phyloP scores from a whole-genome alignment of 2,113 vertebrate genomes.

The Myotis yumanensis region DNA sequence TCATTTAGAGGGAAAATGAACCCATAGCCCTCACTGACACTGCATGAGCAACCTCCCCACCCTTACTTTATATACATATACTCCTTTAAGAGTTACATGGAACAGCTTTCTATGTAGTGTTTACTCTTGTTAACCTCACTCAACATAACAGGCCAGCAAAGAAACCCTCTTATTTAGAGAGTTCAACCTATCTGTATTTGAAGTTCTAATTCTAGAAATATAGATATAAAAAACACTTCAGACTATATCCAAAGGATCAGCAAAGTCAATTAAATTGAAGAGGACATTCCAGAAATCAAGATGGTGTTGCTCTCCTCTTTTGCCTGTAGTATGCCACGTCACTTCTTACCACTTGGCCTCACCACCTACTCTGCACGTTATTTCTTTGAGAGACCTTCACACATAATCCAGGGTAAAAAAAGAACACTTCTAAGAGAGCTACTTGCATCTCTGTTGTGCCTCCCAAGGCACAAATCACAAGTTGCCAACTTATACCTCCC shows the following conservation, averaged over 20 bases:
- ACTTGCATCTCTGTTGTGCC: not conserved
- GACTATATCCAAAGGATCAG: not conserved
- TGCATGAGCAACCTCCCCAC: not conserved
- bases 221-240: not conserved
- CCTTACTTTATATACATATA: fast-evolving
- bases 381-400: not conserved
- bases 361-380: not conserved
- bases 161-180: not conserved
- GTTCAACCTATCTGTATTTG: not conserved
- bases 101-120: not conserved
- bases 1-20: not conserved
- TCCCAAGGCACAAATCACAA: not conserved
- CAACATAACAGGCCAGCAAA: not conserved
- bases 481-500: not conserved
- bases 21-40: not conserved
- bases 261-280: not conserved
- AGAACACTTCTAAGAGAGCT: not conserved
- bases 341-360: not conserved
- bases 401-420: not conserved
- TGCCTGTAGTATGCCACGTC: not conserved
- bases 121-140: not conserved
- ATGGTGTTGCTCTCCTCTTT: not conserved
- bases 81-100: not conserved
- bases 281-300: not conserved
- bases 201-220: constrained; percentile 18